Base-by-base conservation (phyloP, 1,140 invertebrate species). In the Danaus plexippus region DNA sequence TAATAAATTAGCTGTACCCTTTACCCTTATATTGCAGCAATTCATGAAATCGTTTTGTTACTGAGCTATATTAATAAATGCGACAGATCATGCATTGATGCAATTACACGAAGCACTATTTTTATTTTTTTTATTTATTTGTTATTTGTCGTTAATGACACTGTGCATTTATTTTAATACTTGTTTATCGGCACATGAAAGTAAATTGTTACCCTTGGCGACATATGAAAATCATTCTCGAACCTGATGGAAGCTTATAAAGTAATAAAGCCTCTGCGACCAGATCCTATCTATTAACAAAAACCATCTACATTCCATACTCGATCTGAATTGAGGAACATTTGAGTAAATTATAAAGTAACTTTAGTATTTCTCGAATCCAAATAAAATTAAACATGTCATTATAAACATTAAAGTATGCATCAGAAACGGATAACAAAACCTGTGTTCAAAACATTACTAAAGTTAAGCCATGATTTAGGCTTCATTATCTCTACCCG, bases 401-500 rank as follows among this genome's bases (percentile, higher is more conserved):
- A 32, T 32, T 32, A 32, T 32, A 32, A 32, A 32, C 22, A 32
- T 32, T 7, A 32, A 32, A 32, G 22, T 4, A 32, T 32, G 22
- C 22, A 32, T 32, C 22, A 32, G 22, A 32, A 6, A 32, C 22
- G 22, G 22, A 2, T 32, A 32, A 32, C 22, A 32, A 32, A 32
- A 32, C 22, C 22, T 2, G 22, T 32, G 22, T 32, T 32, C 22
- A 32, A 32, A 32, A 32, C 22, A 32, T 32, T 32, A 32, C 22
- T 32, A 32, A 32, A 32, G 22, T 8, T 32, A 2, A 32, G 22
- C 22, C 22, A 57, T 43, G 40, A 64, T 73, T 80, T 93, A 98
- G 96, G 94, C 95, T 70, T 98, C 96, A 88, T 90, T 98, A 72
- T 98, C 96, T 88, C 92, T 99, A 74, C 97, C 97, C 64, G 97